A percentile compares a stretch with the other conserved stretches of the same genome.
Evolutionary conservation across 2,113 vertebrate genomes (phyloP).

Genomic region (Anthoscopus minutus): DNA sequence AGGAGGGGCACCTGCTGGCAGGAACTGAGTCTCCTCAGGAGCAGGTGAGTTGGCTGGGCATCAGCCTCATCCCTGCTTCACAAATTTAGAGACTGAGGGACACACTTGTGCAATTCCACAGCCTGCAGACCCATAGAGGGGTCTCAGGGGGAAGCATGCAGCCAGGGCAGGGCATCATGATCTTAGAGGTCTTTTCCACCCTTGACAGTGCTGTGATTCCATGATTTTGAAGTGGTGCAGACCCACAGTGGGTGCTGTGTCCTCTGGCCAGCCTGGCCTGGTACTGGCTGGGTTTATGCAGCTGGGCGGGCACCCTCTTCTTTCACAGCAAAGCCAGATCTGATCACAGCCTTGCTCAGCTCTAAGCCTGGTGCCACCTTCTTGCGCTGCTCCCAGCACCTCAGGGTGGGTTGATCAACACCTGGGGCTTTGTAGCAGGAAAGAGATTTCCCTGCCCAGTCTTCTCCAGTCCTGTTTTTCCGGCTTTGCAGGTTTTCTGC

Average conservation of each 20-base stretch:
- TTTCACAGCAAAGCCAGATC: not conserved
- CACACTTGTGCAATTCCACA: not conserved
- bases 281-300: not conserved
- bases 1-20: not conserved
- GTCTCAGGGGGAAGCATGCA: not conserved
- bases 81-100: not conserved
- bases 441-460: not conserved
- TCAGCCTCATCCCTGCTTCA: not conserved
- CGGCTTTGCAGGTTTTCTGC: slow-evolving; percentile 5
- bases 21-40: accelerated
- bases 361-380: not conserved
- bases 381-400: accelerated
- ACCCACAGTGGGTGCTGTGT: not conserved
- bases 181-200: not conserved
- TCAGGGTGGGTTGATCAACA: not conserved
- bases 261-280: not conserved
- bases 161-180: not conserved
- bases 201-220: not conserved
- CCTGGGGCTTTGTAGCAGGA: not conserved
- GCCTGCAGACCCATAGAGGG: not conserved
- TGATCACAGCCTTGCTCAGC: accelerated
- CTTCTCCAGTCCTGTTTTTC: not conserved
- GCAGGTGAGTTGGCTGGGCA: not conserved
- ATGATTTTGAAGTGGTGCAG: not conserved
- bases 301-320: not conserved